Base-by-base conservation (phyloP, 2,113 vertebrate species). In the Stercorarius parasiticus region DNA sequence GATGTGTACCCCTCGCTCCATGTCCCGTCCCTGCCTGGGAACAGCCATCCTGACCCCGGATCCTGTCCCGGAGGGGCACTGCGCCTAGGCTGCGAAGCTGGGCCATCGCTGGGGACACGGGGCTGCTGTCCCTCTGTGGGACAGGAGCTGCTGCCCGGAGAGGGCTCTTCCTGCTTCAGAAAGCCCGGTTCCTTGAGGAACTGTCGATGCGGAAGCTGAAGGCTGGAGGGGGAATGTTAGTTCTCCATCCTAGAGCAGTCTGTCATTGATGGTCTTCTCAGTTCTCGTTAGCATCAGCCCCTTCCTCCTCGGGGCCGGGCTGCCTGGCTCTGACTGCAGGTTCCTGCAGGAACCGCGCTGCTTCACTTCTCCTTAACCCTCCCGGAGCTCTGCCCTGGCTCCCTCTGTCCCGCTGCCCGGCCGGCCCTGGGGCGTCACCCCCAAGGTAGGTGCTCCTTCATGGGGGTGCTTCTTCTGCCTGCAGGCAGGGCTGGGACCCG, bases 331-430 rank as follows among this genome's bases (percentile, higher is more conserved):
- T 23, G 10, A 14, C 12, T 0, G 38, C 38, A 42, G 50, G 43
- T 36, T 65, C 77, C 43, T 47, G 87, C 77, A 10, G 76, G 50
- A 77, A 70, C 77, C 7, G 5, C 0, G 4, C 42, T n/a, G 69
- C 82, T 58, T 50, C 2, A 5, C 67, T 93, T 80, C 80, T 64
- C 26, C 53, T 21, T 25, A 19, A 7, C 11, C 42, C 49, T 4
- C 21, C 0, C 5, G 11, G 61, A 64, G 6, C 25, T 32, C 30
- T n/a, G 50, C 23, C n/a, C 47, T 1, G 0, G n/a, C 67, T 30
- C 11, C 58, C 42, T 34, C n/a, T 10, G 8, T 27, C 72, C 42
- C 0, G 1, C 62, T 38, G 58, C n/a, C 42, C 17, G 7, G 21
- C 59, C 2, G 1, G 29, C 21, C 43, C 53, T 9, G 11, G 65